Percentiles rank a stretch among this genome's conserved stretches.
Conservation (phyloP, 2,797 vertebrate species). For the Mionectes olivaceus region DNA sequence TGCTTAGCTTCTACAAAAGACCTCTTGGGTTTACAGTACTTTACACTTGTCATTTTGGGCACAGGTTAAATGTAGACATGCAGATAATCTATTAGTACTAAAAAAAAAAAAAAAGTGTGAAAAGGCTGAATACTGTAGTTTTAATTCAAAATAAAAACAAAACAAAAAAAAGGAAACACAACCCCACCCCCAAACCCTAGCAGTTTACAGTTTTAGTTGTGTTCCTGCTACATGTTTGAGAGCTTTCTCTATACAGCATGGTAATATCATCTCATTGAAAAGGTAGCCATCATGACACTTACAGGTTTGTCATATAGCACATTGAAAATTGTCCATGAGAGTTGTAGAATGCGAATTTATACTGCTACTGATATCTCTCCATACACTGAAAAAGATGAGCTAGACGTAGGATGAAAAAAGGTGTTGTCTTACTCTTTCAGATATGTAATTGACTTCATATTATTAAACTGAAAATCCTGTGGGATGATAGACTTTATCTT, state of each 20-base stretch:
- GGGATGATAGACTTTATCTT: neutral
- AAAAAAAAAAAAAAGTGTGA: neutral
- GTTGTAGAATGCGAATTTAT: neutral
- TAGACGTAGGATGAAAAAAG: neutral
- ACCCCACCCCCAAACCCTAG: neutral
- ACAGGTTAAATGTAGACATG: neutral
- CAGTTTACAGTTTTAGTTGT: neutral
- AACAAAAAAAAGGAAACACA: neutral
- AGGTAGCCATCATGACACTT: neutral
- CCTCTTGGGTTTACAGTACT: neutral
- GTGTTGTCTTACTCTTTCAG: neutral
- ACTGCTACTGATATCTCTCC: neutral
- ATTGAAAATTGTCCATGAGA: neutral
- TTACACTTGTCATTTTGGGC: neutral
- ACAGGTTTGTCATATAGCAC: neutral
- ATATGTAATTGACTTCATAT: neutral
- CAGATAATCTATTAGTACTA: neutral
- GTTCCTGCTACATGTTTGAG: neutral
- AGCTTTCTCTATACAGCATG: neutral
- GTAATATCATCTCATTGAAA: neutral
- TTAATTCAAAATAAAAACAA: neutral
- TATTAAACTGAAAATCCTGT: slow-evolving; percentile 10
- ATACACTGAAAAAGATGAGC: neutral
- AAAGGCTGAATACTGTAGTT: neutral
- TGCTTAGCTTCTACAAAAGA: neutral